Evolutionary conservation across 2,888 invertebrate species (phyloP), one percentile per base, ranked within the genome.

Genomic region (Leptinotarsa juncta): DNA sequence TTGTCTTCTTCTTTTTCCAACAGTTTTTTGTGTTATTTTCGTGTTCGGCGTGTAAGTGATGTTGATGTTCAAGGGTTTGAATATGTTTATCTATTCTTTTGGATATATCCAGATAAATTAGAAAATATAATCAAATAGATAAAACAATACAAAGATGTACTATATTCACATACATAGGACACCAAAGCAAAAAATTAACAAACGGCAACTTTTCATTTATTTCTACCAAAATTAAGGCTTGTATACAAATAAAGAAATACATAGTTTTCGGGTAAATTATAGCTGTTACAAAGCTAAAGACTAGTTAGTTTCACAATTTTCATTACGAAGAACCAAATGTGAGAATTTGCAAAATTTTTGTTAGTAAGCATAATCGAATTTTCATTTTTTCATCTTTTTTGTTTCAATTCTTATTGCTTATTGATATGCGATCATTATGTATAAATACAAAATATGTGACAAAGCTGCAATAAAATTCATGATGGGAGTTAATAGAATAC

Each of bases 141-240:
- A 26, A 26, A 26, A 26, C 26, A 26, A 26, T 4, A 26, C 4
- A 26, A 26, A 26, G 26, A 26, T 26, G 26, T 4, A 26, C 23
- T 26, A 4, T 26, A 26, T 26, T 26, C 26, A 26, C 26, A 26
- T 26, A 26, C 26, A 26, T 26, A 26, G 4, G 26, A 4, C 5
- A 4, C 26, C 4, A 26, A 26, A 26, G 4, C 26, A 26, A 26
- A 26, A 26, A 26, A 26, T 26, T 26, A 26, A 26, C 26, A 86
- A 86, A 87, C 86, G 85, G 86, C 86, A 85, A 84, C 85, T 86
- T 86, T 72, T 70, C 78, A 80, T 83, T 87, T 85, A 85, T 86
- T 85, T 86, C 85, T 86, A 85, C 83, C 82, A 85, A 84, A 86
- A 85, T 79, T 85, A 83, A 83, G 82, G 84, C 84, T 81, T 82